phyloP scores from a whole-genome alignment of 2,888 invertebrate genomes.

The Pachycephus smyrnensis region DNA sequence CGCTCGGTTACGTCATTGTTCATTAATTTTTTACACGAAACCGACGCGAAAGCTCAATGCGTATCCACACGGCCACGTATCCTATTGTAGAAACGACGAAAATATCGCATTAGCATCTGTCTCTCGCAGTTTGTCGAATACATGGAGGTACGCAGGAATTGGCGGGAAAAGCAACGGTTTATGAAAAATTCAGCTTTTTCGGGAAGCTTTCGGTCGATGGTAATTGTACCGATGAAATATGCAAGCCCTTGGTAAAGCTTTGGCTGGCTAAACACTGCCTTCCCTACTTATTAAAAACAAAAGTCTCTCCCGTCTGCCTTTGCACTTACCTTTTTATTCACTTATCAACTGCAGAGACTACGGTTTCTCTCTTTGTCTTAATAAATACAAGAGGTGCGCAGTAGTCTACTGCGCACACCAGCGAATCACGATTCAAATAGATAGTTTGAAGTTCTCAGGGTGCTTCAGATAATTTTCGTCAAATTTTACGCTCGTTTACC shows the following conservation, averaged over 20 bases:
- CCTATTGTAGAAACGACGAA: background rate
- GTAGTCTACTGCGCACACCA: background rate
- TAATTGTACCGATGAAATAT: background rate
- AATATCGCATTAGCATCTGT: background rate
- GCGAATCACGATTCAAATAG: background rate
- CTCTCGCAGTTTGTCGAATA: background rate
- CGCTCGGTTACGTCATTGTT: background rate
- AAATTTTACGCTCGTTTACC: background rate
- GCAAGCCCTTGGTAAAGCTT: background rate
- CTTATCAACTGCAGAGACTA: background rate
- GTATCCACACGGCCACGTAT: background rate
- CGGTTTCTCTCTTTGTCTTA: background rate
- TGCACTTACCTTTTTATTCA: background rate
- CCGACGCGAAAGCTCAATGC: background rate
- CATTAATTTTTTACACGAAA: background rate
- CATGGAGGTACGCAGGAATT: too few relatives aligned
- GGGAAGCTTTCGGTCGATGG: too few relatives aligned
- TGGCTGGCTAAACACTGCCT: background rate
- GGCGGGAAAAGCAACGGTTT: too few relatives aligned
- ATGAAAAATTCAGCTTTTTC: background rate
- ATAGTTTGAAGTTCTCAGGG: background rate
- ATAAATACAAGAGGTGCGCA: background rate
- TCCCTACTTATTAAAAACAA: background rate
- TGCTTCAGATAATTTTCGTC: background rate
- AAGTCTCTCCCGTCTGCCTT: background rate